Evolutionary conservation across 2,113 vertebrate species (phyloP).

Genomic region (Bothrops jararaca): DNA sequence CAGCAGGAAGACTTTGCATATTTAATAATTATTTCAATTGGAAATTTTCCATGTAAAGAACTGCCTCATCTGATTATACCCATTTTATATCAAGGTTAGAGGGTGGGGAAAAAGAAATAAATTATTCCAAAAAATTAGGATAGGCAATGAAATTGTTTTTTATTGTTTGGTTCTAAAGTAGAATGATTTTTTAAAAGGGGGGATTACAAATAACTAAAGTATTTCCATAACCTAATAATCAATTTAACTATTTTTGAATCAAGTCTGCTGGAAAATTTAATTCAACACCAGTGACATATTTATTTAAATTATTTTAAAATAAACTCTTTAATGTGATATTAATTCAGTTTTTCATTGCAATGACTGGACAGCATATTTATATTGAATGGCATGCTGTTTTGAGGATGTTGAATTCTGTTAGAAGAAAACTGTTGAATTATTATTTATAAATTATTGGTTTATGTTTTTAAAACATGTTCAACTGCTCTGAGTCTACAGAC

Average conservation of each 20-base stretch:
- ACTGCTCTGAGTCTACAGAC: neutral
- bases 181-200: neutral
- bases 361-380: neutral
- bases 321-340: neutral
- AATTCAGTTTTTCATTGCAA: constrained; percentile 19
- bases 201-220: neutral
- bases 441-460: neutral
- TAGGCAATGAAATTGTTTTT: neutral
- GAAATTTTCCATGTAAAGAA: neutral
- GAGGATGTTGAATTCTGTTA: neutral
- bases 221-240: neutral
- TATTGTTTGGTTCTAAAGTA: constrained; percentile 10
- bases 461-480: neutral
- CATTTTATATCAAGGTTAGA: neutral
- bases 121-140: constrained; percentile 23
- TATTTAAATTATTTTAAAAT: neutral
- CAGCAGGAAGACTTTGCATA: neutral
- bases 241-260: neutral
- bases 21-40: neutral
- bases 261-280: constrained; percentile 19
- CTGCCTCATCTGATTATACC: neutral
- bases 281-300: constrained; percentile 21
- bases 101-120: neutral
- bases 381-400: neutral
- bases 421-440: neutral